phyloP scores from a whole-genome alignment of 2,113 vertebrate genomes.

The Gallinago media region DNA sequence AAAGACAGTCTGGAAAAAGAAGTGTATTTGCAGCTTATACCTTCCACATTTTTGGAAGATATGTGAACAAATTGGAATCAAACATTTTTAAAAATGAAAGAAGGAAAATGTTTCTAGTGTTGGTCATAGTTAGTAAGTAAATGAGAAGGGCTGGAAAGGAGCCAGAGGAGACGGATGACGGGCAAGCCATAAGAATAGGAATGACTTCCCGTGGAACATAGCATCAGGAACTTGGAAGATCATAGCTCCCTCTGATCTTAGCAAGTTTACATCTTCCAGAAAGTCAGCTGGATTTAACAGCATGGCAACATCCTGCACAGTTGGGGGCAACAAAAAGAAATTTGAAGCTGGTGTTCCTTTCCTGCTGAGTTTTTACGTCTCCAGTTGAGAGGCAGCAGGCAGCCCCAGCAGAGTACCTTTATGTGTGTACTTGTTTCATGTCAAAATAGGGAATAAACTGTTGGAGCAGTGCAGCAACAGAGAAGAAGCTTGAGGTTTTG shows the following conservation, averaged over 20 bases:
- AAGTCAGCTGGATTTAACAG: conserved; percentile 71
- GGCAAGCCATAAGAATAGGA: conserved; percentile 11
- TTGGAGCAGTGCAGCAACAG: neutral
- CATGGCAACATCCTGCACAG: conserved; percentile 61
- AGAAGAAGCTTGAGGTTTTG: conserved; percentile 41
- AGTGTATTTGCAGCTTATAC: neutral
- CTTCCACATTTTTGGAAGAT: neutral
- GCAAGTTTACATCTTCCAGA: conserved; percentile 65
- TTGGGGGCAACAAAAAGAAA: conserved; percentile 55
- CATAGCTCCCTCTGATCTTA: conserved; percentile 30
- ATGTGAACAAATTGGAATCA: neutral
- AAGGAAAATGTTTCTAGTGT: neutral
- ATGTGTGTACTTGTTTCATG: conserved; percentile 52
- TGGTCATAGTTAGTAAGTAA: neutral
- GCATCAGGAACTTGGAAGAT: conserved; percentile 45
- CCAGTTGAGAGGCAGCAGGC: conserved; percentile 69
- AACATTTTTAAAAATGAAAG: neutral
- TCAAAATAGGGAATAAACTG: conserved; percentile 65
- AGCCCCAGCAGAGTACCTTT: conserved; percentile 67
- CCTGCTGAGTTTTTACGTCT: conserved; percentile 68
- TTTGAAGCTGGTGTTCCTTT: conserved; percentile 46
- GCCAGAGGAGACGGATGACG: conserved; percentile 20
- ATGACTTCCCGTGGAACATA: conserved; percentile 31
- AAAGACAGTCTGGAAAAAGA: neutral
- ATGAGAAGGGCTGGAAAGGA: conserved; percentile 39